Percentiles rank a stretch among this genome's conserved stretches.
phyloP scores from a whole-genome alignment of 2,888 invertebrate species.

The Leptopterna dolabrata region DNA sequence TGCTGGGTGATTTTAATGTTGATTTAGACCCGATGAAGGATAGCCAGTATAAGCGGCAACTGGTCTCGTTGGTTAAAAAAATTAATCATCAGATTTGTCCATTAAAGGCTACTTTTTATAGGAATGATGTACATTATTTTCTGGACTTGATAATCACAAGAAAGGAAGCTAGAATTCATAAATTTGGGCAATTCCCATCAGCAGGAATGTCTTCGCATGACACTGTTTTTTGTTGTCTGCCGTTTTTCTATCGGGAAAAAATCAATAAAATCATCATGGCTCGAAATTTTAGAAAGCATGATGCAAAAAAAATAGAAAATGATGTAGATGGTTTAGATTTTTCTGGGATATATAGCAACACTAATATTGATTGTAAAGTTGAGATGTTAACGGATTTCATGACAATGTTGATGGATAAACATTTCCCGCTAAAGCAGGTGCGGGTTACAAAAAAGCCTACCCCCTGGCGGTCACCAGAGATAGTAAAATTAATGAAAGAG shows the following conservation, averaged over 20 bases:
- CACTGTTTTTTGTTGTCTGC: background rate
- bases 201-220: background rate
- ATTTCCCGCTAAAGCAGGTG: background rate
- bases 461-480: background rate
- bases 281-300: conserved; percentile 10
- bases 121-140: background rate
- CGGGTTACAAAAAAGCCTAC: conserved; percentile 9
- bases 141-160: background rate
- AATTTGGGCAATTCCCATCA: conserved; percentile 31
- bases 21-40: background rate
- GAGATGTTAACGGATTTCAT: background rate
- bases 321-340: background rate
- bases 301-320: background rate
- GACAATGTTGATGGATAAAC: background rate
- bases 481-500: background rate
- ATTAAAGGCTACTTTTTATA: background rate
- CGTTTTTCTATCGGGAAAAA: background rate
- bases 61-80: background rate
- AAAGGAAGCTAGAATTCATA: background rate
- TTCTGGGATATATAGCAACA: background rate
- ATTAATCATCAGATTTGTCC: background rate
- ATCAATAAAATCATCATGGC: background rate
- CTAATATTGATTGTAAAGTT: background rate
- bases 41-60: background rate
- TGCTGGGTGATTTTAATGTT: background rate